Percentiles rank a stretch among this genome's conserved stretches.
phyloP scores from a whole-genome alignment of 2,113 vertebrate species.

The Australoheros scitulus region DNA sequence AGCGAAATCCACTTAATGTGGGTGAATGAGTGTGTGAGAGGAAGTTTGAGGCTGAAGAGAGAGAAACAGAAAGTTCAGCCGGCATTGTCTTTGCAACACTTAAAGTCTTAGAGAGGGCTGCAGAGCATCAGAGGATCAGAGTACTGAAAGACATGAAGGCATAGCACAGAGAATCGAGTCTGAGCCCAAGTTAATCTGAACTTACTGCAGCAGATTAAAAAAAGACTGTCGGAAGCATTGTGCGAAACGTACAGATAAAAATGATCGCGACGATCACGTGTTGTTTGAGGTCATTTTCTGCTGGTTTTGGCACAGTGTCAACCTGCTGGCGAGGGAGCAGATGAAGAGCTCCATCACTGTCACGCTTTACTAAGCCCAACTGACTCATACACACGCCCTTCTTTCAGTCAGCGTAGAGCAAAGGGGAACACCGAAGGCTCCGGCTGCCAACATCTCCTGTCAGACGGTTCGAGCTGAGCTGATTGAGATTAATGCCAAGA shows the following conservation, averaged over 20 bases:
- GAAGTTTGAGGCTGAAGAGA: background rate
- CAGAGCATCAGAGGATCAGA: constrained; percentile 36
- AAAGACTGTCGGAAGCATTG: constrained; percentile 12
- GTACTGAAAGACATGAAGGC: constrained; percentile 15
- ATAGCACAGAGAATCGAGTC: constrained; percentile 36
- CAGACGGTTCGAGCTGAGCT: constrained; percentile 46
- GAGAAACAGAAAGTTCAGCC: constrained; percentile 5
- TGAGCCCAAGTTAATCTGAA: constrained; percentile 18
- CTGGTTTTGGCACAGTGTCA: constrained; percentile 37
- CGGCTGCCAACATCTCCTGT: constrained; percentile 44
- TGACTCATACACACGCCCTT: constrained; percentile 29
- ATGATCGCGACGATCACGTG: constrained; percentile 17
- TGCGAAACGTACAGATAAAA: constrained; percentile 7
- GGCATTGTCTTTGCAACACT: constrained; percentile 48
- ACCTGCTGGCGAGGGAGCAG: constrained; percentile 39
- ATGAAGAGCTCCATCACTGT: constrained; percentile 64
- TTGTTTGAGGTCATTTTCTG: constrained; percentile 37
- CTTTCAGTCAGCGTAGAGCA: constrained; percentile 12
- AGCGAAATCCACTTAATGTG: constrained; percentile 50
- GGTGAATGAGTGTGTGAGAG: constrained; percentile 26
- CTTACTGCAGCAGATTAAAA: constrained; percentile 7
- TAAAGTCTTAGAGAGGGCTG: constrained; percentile 28
- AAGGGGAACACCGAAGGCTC: constrained; percentile 39
- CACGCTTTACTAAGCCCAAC: constrained; percentile 39
- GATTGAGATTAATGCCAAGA: constrained; percentile 69